Evolutionary conservation across 2,888 invertebrate species (phyloP), one percentile per base, ranked within the genome.

Genomic region (Marronus borbonicus): DNA sequence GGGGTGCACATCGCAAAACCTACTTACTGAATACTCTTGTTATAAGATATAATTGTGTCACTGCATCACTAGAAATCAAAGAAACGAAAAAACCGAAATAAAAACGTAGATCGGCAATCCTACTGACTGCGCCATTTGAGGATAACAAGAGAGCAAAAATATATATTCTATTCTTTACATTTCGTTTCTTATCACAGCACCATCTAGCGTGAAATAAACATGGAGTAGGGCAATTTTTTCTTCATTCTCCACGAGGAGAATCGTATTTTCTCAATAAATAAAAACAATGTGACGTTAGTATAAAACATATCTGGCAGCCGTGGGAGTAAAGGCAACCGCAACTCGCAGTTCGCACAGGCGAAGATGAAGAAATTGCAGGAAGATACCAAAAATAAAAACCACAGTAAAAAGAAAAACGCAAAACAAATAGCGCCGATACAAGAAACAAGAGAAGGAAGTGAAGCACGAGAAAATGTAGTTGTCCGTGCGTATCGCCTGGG

Each of bases 381-480:
- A 50, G 17, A 68, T 17, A 24, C 28, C 20, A 44, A 66, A 44
- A 68, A 62, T 4, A 62, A 28, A 24, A 62, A 14, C 44, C 60
- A 74, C 58, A 36, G 24, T 5, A 58, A 62, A 58, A 20, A 70
- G 36, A 20, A 78, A 80, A 24, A 28, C 50, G 50, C 24, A 74
- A 28, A 74, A 49, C 60, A 62, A 62, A 74, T 36, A 68, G 76
- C 24, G 64, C 36, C 39, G 8, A 31, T 14, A 10, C 62, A 10
- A 31, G 62, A 14, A 28, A 62, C 55, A 62, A 62, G 12, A 62
- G 68, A 68, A 50, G 28, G 68, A 58, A 72, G 39, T 39, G 39
- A 72, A 74, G 44, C 44, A 60, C 44, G 62, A 58, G 50, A 80
- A 81, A 72, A 80, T 79, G 77, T 49, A 76, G 76, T 81, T 79